Conservation (phyloP, 2,888 invertebrate species). For the Fragum fragum region DNA sequence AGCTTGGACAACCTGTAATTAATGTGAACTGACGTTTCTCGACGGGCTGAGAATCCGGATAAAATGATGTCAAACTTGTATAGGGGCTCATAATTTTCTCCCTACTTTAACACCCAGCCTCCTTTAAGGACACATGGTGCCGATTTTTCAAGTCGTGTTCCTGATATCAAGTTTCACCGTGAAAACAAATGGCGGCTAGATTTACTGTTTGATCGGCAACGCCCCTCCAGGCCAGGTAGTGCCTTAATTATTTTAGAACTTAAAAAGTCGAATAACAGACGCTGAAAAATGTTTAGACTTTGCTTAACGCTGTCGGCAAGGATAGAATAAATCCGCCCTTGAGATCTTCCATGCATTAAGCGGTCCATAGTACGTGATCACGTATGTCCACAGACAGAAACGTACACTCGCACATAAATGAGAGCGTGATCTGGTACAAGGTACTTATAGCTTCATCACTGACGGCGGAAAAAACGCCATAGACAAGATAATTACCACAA, state of each 20-base stretch:
- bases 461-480: too few relatives aligned
- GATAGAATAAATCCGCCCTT: too few relatives aligned
- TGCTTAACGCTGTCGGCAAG: too few relatives aligned
- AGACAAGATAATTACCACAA: too few relatives aligned
- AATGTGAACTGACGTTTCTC: conserved; percentile 48
- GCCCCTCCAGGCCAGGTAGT: background rate
- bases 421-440: too few relatives aligned
- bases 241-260: background rate
- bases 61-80: conserved; percentile 64
- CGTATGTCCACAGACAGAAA: too few relatives aligned
- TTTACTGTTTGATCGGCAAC: background rate
- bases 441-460: too few relatives aligned
- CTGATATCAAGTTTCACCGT: conserved; percentile 12
- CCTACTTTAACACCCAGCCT: conserved; percentile 54
- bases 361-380: too few relatives aligned
- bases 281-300: too few relatives aligned
- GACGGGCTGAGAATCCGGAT: conserved; percentile 59
- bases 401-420: too few relatives aligned
- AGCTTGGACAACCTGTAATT: conserved; percentile 59
- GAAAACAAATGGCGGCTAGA: conserved; percentile 19
- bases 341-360: too few relatives aligned
- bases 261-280: background rate
- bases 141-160: conserved; percentile 16
- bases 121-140: conserved; percentile 33
- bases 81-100: conserved; percentile 59